These are phyloP conservation scores for Cephus pulcher DNA, from an alignment of 2,888 invertebrate genomes.

Conservation along the genomic window DNA sequence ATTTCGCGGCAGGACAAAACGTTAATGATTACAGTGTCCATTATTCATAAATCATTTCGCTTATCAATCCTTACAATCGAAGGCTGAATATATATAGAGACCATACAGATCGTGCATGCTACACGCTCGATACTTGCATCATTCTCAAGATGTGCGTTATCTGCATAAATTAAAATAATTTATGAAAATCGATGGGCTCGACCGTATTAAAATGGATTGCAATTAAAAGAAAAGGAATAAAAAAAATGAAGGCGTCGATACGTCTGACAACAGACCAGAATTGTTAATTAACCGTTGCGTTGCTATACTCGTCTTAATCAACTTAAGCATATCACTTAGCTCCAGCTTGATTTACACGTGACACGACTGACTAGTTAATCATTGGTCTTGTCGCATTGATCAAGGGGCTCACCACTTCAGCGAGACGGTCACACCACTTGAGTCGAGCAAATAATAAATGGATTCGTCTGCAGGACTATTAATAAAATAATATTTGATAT, in stretches of 20 bases:
- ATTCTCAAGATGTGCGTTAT: background rate
- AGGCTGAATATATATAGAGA: constrained; percentile 23
- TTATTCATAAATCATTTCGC: constrained; percentile 29
- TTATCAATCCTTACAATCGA: constrained; percentile 37
- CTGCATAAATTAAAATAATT: background rate
- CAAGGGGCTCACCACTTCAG: background rate
- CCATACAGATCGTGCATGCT: constrained; percentile 10
- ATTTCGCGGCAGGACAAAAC: constrained; percentile 19
- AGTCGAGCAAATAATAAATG: background rate
- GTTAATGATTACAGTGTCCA: constrained; percentile 13
- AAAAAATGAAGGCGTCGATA: background rate
- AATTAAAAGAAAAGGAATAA: background rate
- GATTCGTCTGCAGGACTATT: background rate
- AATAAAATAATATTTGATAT: background rate
- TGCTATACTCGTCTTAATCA: background rate
- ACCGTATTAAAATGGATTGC: background rate
- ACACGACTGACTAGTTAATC: background rate
- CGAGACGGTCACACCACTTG: background rate
- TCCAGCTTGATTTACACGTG: background rate
- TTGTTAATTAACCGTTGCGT: background rate
- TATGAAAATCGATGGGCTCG: background rate
- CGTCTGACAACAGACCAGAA: too few species aligned
- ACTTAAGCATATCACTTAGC: background rate
- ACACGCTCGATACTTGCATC: background rate
- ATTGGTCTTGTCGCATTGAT: background rate